Evolutionary conservation across 2,888 invertebrate species (phyloP), one percentile per base, ranked within the genome.

Genomic region (Auanema freiburgensis): DNA sequence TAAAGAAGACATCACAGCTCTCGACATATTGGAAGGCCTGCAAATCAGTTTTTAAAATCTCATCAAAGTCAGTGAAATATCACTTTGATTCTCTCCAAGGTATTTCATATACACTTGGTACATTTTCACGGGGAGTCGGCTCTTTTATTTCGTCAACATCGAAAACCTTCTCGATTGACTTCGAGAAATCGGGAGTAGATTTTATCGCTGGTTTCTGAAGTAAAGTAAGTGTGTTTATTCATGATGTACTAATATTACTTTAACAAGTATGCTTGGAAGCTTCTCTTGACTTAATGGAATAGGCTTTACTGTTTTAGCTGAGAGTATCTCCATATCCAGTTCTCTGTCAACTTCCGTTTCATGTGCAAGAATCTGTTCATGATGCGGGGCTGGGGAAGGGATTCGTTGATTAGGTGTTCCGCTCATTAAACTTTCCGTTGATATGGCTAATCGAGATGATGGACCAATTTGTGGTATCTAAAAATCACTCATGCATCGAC

Each of bases 31-130:
- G 0, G 18, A 0, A 0, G n/a, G 8, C 18, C 24, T 52, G 8
- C 10, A 55, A 25, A 33, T 40, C 8, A 33, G 6, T 25, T 41
- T 33, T 12, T 5, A 16, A n/a, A n/a, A n/a, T n/a, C 8, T 33
- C 33, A 33, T 33, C 33, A 55, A 55, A 44, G 18, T 33, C 12
- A 11, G 25, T 33, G 10, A 18, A 18, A 33, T 53, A 8, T 33
- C 11, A 59, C 53, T 44, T 59, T 18, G 51, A 23, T 53, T 64
- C 60, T 14, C 59, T 60, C 59, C 62, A 62, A 4, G 62, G 62
- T 14, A 57, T 40, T 5, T 50, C 56, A 42, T 62, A 62, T 11
- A 43, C 41, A 16, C 49, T 62, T 0, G 54, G 44, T 1, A 50
- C 25, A 50, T 57, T 50, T 21, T 62, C 62, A 12, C 62, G 14